These are phyloP conservation scores for Tachuris rubrigastra DNA, from an alignment of 2,113 vertebrate species.

Conservation along the genomic window DNA sequence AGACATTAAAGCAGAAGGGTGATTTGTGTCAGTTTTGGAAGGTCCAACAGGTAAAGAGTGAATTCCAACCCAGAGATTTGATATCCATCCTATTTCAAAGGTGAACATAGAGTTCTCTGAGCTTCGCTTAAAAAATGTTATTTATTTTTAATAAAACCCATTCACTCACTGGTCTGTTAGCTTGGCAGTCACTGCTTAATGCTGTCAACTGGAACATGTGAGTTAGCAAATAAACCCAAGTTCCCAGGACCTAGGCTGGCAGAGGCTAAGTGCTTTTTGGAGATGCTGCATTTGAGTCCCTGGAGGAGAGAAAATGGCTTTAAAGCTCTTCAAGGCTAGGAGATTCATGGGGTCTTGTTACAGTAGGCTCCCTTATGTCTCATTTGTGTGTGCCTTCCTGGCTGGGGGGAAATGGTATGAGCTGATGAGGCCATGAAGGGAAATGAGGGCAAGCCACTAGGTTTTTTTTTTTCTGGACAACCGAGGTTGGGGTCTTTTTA, in stretches of 20 bases:
- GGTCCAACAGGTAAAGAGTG: neutral
- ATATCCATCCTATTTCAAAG: neutral
- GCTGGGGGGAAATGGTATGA: neutral
- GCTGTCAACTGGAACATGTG: constrained; percentile 63
- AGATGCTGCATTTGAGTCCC: constrained; percentile 11
- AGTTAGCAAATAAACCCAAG: constrained; percentile 62
- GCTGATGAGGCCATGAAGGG: neutral
- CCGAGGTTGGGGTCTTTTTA: neutral
- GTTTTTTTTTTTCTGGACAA: rapidly evolving
- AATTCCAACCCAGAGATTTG: neutral
- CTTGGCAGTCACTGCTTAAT: constrained; percentile 47
- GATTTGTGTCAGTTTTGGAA: neutral
- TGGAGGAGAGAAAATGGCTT: constrained; percentile 31
- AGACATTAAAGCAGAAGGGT: neutral
- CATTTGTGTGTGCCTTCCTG: neutral
- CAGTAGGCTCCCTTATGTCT: neutral
- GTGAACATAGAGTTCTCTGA: neutral
- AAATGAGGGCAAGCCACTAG: neutral
- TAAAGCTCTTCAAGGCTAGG: constrained; percentile 2
- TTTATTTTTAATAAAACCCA: constrained; percentile 35
- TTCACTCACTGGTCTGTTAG: constrained; percentile 29
- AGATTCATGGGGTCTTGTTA: constrained; percentile 29
- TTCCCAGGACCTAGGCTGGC: constrained; percentile 72
- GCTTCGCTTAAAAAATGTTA: neutral
- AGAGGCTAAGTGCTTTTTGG: constrained; percentile 54